These are phyloP conservation scores for Tachina lurida DNA, from an alignment of 2,888 invertebrate genomes.

Conservation along the genomic window DNA sequence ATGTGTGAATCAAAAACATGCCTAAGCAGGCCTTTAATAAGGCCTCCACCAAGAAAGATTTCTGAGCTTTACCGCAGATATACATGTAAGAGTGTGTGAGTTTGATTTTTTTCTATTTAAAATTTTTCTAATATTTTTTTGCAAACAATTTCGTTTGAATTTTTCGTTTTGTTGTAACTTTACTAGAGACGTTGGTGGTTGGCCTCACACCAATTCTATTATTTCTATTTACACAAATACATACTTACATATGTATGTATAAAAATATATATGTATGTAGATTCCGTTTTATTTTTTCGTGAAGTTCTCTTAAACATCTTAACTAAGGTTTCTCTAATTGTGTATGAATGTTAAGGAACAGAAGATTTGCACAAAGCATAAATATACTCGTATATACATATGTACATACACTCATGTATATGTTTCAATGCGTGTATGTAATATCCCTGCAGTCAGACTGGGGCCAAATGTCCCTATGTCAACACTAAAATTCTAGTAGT, in stretches of 20 bases:
- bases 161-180: constrained; percentile 13
- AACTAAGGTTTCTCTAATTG: constrained; percentile 30
- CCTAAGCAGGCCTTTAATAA: too few relatives aligned
- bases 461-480: too few relatives aligned
- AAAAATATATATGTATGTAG: background rate
- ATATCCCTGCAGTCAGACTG: too few relatives aligned
- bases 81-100: background rate
- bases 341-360: constrained; percentile 43
- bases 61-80: too few relatives aligned
- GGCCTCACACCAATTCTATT: constrained; percentile 35
- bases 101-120: constrained; percentile 19
- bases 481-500: too few relatives aligned
- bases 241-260: too few relatives aligned
- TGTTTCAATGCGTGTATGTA: background rate
- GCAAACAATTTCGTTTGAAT: constrained; percentile 18
- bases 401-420: background rate
- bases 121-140: constrained; percentile 17
- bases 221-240: constrained; percentile 11
- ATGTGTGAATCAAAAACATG: too few relatives aligned
- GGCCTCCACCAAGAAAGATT: too few relatives aligned
- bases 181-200: constrained; percentile 29
- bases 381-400: background rate
- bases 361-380: background rate
- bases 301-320: constrained; percentile 32
- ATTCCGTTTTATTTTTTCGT: constrained; percentile 19